phyloP scores from a whole-genome alignment of 2,113 vertebrate species.

The Pseudopodoces humilis region DNA sequence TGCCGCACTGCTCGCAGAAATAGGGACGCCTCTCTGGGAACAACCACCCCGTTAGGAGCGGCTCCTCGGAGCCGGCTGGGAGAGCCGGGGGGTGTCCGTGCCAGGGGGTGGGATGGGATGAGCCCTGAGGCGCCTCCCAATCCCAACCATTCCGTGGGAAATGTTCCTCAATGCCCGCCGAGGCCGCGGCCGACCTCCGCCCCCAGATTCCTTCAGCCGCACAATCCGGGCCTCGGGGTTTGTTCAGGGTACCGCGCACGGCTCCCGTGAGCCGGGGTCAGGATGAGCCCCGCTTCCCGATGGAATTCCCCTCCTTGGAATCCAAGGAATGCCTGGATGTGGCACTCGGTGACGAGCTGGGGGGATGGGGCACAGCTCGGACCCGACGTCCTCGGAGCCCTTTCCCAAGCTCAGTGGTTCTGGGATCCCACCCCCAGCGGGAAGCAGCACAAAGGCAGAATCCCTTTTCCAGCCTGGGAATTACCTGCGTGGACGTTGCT shows the following conservation, averaged over 20 bases:
- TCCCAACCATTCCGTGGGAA: neutral
- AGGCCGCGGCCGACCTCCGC: neutral
- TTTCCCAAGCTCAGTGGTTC: neutral
- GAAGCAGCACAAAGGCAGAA: too few species aligned
- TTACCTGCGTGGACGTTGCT: constrained; percentile 70
- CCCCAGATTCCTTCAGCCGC: neutral
- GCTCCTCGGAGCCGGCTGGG: too few species aligned
- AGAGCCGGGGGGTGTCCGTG: too few species aligned
- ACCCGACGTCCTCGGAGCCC: accelerated
- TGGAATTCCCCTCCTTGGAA: neutral
- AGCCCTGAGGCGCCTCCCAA: neutral
- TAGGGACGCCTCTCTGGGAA: constrained; percentile 62
- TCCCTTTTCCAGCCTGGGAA: neutral
- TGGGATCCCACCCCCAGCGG: neutral
- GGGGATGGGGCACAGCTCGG: neutral
- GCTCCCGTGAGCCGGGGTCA: accelerated
- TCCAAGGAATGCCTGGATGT: neutral
- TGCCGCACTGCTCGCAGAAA: constrained; percentile 72
- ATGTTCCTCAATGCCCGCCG: neutral
- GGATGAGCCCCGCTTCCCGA: neutral
- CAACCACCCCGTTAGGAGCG: neutral
- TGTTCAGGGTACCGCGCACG: accelerated
- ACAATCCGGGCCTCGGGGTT: neutral
- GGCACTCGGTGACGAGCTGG: too few species aligned
- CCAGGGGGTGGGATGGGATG: neutral